Conservation (phyloP, 2,797 vertebrate genomes). For the Bradypus variegatus region DNA sequence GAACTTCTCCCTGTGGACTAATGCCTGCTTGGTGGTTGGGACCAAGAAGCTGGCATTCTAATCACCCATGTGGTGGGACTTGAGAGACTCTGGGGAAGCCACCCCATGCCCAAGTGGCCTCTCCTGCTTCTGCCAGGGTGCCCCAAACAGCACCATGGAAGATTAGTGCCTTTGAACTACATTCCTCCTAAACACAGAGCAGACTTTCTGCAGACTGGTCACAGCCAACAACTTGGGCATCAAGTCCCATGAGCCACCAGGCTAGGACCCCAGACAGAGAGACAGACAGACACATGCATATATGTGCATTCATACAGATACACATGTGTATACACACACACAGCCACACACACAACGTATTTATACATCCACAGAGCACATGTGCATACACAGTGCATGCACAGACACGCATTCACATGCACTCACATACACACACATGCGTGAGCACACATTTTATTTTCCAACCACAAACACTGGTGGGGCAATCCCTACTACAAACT, state of each 20-base stretch:
- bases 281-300: not conserved
- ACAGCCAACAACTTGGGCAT: not conserved
- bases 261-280: not conserved
- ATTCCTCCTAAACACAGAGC: not conserved
- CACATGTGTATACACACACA: not conserved
- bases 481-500: not conserved
- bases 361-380: no score
- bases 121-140: not conserved
- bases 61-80: not conserved
- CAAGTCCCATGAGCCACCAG: not conserved
- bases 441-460: not conserved
- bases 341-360: no score
- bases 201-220: not conserved
- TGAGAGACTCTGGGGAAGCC: not conserved
- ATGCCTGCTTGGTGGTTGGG: not conserved
- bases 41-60: not conserved
- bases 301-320: not conserved
- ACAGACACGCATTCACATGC: no score
- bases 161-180: not conserved
- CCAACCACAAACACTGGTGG: not conserved
- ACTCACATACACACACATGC: not conserved
- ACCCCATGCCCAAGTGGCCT: no score
- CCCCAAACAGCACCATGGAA: not conserved
- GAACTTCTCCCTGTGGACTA: not conserved
- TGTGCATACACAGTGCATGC: no score